Base-by-base conservation (phyloP, 2,888 invertebrate genomes). In the Hirtodrosophila histrioides region DNA sequence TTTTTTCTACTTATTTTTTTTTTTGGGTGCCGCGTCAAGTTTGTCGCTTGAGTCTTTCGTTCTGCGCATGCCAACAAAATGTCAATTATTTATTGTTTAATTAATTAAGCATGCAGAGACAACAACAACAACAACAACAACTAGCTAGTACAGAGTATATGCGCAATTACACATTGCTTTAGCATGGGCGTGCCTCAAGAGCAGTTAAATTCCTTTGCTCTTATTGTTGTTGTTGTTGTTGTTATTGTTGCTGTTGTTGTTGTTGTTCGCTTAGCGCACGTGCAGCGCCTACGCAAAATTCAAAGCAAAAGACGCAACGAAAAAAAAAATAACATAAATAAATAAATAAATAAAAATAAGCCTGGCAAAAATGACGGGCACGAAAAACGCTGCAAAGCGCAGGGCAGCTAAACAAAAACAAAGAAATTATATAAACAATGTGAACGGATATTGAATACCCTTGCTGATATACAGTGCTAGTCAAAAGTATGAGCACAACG, bases 1-100 rank as follows among this genome's bases (percentile, higher is more conserved):
- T 17, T 17, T 17, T n/a, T n/a, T n/a, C n/a, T n/a, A n/a, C n/a
- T n/a, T n/a, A n/a, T 17, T 17, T 17, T 17, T 17, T 17, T 17
- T 17, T 39, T 11, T 46, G 55, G 69, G 60, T 73, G 60, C 56
- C 50, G 39, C 74, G 57, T 58, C 81, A 70, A 84, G 80, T 81
- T 84, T 78, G 81, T 81, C 81, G 80, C 85, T 66, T 81, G 36
- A 81, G 85, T 81, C 80, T 84, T 81, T 84, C 64, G 81, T 78
- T 73, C 74, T 72, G 65, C 69, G 39, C 65, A 54, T 56, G 67
- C 62, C 67, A 58, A 29, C 39, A 17, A 66, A 73, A 60, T 73
- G 61, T 48, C 75, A 74, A 69, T 74, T 74, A 66, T 69, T 61
- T 54, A 61, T 69, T 71, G 64, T 67, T 76, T 48, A 63, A 81